Percentiles rank a stretch among this genome's conserved stretches.
These are phyloP conservation scores for Automeris io DNA, from an alignment of 2,888 invertebrate species.

Conservation along the genomic window DNA sequence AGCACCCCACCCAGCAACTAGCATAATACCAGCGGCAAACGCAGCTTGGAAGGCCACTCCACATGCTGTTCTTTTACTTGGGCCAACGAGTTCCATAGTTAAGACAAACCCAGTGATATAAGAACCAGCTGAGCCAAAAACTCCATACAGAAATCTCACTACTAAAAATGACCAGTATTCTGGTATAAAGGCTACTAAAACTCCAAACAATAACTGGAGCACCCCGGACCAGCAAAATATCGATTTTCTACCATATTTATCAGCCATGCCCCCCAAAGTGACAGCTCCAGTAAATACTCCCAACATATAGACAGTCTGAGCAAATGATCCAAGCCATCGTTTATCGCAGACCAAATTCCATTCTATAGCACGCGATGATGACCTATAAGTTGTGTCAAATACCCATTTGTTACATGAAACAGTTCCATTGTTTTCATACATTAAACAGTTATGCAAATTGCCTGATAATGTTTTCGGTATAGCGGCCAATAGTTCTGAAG, in stretches of 20 bases:
- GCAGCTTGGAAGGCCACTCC: slow-evolving; percentile 88
- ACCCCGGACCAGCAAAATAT: slow-evolving; percentile 89
- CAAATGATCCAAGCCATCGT: slow-evolving; percentile 88
- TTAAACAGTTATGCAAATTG: slow-evolving; percentile 78
- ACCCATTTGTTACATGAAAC: slow-evolving; percentile 75
- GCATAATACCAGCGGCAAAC: slow-evolving; percentile 88
- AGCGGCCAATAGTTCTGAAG: slow-evolving; percentile 66
- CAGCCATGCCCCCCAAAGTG: slow-evolving; percentile 87
- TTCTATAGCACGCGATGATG: slow-evolving; percentile 85
- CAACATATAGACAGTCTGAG: slow-evolving; percentile 88
- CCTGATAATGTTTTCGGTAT: slow-evolving; percentile 77
- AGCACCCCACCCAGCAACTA: slow-evolving; percentile 90
- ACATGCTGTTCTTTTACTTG: slow-evolving; percentile 86
- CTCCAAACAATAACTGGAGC: slow-evolving; percentile 82
- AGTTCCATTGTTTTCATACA: slow-evolving; percentile 60
- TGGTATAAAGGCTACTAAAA: slow-evolving; percentile 86
- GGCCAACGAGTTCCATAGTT: slow-evolving; percentile 90
- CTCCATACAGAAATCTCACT: slow-evolving; percentile 83
- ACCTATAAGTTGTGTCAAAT: slow-evolving; percentile 84
- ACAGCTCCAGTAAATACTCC: slow-evolving; percentile 92
- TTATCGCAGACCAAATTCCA: slow-evolving; percentile 89
- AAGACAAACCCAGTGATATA: slow-evolving; percentile 82
- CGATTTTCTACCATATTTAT: slow-evolving; percentile 88
- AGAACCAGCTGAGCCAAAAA: slow-evolving; percentile 90
- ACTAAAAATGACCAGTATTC: slow-evolving; percentile 85